phyloP scores from a whole-genome alignment of 2,113 vertebrate genomes.

The Porphyrio hochstetteri region DNA sequence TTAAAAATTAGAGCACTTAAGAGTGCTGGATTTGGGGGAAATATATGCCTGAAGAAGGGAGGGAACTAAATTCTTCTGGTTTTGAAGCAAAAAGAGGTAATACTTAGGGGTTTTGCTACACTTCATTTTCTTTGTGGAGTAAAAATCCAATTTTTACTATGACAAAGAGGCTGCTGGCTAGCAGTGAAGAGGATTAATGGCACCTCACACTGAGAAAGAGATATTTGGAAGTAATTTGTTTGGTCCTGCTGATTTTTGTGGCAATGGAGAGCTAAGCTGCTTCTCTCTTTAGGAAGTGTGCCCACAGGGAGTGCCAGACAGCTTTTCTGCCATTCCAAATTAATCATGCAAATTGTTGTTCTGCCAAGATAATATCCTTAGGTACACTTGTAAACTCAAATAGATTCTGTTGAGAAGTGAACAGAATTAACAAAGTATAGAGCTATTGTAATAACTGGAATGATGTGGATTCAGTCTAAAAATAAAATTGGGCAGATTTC shows the following conservation, averaged over 20 bases:
- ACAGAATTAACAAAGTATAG: neutral
- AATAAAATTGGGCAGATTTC: neutral
- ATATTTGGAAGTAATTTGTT: conserved; percentile 40
- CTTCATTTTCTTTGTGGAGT: neutral
- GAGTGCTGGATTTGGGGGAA: neutral
- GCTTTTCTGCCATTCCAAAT: conserved; percentile 24
- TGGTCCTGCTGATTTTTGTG: conserved; percentile 37
- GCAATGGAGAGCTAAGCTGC: conserved; percentile 10
- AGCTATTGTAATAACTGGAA: neutral
- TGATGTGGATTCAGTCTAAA: neutral
- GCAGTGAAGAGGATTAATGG: conserved; percentile 32
- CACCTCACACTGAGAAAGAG: neutral
- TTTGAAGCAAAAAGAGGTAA: neutral
- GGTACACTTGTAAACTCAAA: conserved; percentile 26
- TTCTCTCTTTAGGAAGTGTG: neutral
- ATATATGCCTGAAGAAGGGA: neutral
- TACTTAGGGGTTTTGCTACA: neutral
- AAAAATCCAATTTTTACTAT: neutral
- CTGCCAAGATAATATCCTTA: conserved; percentile 33
- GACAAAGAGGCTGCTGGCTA: conserved; percentile 14
- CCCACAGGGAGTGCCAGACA: conserved; percentile 26
- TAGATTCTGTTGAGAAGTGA: neutral
- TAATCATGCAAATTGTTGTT: conserved; percentile 7
- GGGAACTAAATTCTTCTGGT: neutral
- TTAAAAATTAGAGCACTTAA: neutral